Conservation (phyloP, 37 sponge, comb jelly and placozoan species). For the Geodia barretti region DNA sequence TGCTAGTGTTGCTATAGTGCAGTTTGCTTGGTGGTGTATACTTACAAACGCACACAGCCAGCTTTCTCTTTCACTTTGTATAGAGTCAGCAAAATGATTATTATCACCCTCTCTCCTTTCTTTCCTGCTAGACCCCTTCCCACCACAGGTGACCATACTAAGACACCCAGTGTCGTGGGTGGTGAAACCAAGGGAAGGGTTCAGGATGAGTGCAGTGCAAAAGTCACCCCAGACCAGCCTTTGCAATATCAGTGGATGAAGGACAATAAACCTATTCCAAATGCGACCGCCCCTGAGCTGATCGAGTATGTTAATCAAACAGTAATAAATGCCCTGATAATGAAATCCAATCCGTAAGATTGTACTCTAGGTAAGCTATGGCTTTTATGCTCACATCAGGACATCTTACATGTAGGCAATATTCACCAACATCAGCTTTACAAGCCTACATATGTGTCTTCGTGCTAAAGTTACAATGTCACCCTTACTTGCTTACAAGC, state of each 20-base stretch:
- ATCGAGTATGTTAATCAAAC: background rate
- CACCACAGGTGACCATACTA: background rate
- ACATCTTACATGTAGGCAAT: background rate
- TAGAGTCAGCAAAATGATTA: too few relatives aligned
- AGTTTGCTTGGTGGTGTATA: too few relatives aligned
- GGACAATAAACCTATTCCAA: background rate
- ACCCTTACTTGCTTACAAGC: too few relatives aligned
- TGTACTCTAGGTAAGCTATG: background rate
- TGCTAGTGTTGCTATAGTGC: too few relatives aligned
- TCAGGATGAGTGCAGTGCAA: slow-evolving; percentile 25
- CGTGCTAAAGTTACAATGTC: too few relatives aligned
- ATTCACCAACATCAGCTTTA: background rate
- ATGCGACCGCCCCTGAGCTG: background rate
- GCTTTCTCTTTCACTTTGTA: too few relatives aligned
- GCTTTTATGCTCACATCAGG: background rate
- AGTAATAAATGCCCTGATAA: too few relatives aligned
- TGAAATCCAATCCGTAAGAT: too few relatives aligned
- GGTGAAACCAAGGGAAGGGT: background rate
- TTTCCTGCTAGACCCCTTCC: background rate
- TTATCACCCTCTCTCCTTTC: background rate
- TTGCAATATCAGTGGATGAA: slow-evolving; percentile 39
- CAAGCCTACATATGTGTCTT: too few relatives aligned
- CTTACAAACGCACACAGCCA: too few relatives aligned
- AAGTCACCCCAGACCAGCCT: slow-evolving; percentile 6
- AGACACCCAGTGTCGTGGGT: slow-evolving; percentile 31